Evolutionary conservation across 1,140 invertebrate species (phyloP).

Genomic region (Sminthurides bifidus): DNA sequence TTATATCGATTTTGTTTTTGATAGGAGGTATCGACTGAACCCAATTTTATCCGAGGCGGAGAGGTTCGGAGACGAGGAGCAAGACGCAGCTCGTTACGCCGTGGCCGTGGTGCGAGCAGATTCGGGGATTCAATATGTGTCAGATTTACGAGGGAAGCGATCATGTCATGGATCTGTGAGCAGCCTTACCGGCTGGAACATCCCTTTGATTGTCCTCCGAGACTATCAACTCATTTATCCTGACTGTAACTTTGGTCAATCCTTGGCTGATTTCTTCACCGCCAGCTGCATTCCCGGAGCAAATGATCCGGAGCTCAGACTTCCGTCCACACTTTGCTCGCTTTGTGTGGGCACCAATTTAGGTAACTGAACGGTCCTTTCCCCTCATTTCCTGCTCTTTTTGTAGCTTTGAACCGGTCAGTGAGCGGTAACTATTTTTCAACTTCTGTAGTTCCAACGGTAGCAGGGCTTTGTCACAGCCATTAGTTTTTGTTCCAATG

Average conservation of each 20-base stretch:
- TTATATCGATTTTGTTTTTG: slow-evolving; percentile 2
- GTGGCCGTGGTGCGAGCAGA: slow-evolving; percentile 25
- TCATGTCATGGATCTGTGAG: slow-evolving; percentile 28
- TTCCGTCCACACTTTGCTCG: slow-evolving; percentile 28
- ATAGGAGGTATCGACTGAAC: slow-evolving; percentile 21
- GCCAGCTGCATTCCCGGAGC: slow-evolving; percentile 27
- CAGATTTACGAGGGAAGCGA: slow-evolving; percentile 27
- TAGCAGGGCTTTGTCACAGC: too few species aligned
- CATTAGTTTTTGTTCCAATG: too few species aligned
- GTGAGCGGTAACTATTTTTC: too few species aligned
- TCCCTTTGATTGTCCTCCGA: slow-evolving; percentile 25
- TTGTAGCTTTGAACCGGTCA: too few species aligned
- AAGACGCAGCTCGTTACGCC: slow-evolving; percentile 27
- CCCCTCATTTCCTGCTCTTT: too few species aligned
- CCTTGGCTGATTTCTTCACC: slow-evolving; percentile 24
- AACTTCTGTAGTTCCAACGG: too few species aligned
- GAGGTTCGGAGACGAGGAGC: slow-evolving; percentile 31
- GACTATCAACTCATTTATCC: slow-evolving; percentile 26
- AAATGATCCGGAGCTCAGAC: slow-evolving; percentile 14
- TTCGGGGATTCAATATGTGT: slow-evolving; percentile 27
- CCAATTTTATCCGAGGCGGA: slow-evolving; percentile 30
- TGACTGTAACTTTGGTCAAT: slow-evolving; percentile 26
- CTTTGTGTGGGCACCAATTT: slow-evolving; percentile 28
- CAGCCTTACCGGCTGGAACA: slow-evolving; percentile 30
- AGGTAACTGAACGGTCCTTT: too few species aligned